A percentile compares a stretch with the other conserved stretches of the same genome.
phyloP scores from a whole-genome alignment of 64 coral and sea anemone genomes.

The Stylophora pistillata region DNA sequence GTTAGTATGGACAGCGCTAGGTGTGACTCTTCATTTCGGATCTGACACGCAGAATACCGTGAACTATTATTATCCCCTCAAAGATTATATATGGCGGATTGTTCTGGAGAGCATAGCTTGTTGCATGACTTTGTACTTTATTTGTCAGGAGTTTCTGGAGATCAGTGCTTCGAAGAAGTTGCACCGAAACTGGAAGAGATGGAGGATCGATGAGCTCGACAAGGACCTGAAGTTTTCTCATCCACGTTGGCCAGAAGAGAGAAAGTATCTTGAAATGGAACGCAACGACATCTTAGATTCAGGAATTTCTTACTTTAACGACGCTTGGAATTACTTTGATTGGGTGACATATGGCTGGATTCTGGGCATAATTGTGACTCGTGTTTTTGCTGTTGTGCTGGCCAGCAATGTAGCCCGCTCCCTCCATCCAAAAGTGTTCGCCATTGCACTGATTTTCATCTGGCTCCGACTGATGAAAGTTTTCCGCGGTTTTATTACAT shows the following conservation, averaged over 20 bases:
- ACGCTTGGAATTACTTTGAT: constrained; percentile 98
- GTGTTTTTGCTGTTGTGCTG: constrained; percentile 63
- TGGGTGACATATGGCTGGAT: constrained; percentile 97
- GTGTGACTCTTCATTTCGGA: constrained; percentile 76
- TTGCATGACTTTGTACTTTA: constrained; percentile 83
- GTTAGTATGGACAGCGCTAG: constrained; percentile 79
- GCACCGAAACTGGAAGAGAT: constrained; percentile 76
- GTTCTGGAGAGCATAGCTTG: constrained; percentile 76
- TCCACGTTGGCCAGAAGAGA: constrained; percentile 86
- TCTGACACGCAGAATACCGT: constrained; percentile 9
- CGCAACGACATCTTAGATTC: constrained; percentile 65
- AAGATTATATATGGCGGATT: constrained; percentile 93
- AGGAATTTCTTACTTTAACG: constrained; percentile 96
- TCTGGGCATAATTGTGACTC: constrained; percentile 69
- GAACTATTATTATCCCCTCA: constrained; percentile 70
- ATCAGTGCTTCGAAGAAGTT: constrained; percentile 64
- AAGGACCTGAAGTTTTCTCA: constrained; percentile 76
- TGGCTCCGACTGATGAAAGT: constrained; percentile 98
- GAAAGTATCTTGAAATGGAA: constrained; percentile 97
- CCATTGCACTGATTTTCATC: constrained; percentile 90
- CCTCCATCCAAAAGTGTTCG: constrained; percentile 82
- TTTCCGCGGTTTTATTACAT: constrained; percentile 75
- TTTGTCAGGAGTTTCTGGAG: constrained; percentile 81
- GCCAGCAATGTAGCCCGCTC: constrained; percentile 30
- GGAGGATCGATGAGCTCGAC: constrained; percentile 65